Percentiles rank a stretch among this genome's conserved stretches.
Conservation (phyloP, 37 sponge, comb jelly and placozoan genomes). For the Oopsacas minuta region DNA sequence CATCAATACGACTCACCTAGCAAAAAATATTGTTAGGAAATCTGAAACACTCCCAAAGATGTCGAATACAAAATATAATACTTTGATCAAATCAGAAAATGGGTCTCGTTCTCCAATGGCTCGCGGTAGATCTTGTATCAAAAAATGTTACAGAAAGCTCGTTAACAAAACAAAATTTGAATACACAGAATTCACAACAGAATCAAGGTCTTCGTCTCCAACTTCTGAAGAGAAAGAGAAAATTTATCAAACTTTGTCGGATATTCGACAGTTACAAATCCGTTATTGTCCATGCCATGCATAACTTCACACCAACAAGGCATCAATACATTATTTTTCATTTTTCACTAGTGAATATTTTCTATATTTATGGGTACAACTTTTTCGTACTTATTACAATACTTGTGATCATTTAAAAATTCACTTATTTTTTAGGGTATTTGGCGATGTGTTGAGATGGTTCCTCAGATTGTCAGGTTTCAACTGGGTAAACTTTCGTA, state of each 20-base stretch:
- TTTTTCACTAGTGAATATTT: too few species aligned
- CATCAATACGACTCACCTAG: background rate
- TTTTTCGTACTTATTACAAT: too few species aligned
- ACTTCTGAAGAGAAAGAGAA: background rate
- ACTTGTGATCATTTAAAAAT: too few species aligned
- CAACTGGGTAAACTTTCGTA: too few species aligned
- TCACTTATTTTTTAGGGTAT: too few species aligned
- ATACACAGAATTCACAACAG: background rate
- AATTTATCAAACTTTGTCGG: slow-evolving; percentile 6
- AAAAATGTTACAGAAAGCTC: background rate
- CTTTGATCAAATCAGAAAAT: background rate
- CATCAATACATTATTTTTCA: too few species aligned
- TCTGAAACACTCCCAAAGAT: background rate
- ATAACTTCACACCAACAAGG: too few species aligned
- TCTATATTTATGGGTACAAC: too few species aligned
- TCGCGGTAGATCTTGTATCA: background rate
- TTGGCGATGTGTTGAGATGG: too few species aligned
- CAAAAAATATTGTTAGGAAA: background rate
- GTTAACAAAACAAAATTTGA: background rate
- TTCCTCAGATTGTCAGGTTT: too few species aligned
- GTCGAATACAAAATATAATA: background rate
- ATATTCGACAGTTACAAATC: background rate
- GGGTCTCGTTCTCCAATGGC: background rate
- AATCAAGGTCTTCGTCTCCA: background rate
- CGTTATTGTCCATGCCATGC: background rate